Conservation (phyloP, 1,140 invertebrate genomes). For the Ceratina japonica region DNA sequence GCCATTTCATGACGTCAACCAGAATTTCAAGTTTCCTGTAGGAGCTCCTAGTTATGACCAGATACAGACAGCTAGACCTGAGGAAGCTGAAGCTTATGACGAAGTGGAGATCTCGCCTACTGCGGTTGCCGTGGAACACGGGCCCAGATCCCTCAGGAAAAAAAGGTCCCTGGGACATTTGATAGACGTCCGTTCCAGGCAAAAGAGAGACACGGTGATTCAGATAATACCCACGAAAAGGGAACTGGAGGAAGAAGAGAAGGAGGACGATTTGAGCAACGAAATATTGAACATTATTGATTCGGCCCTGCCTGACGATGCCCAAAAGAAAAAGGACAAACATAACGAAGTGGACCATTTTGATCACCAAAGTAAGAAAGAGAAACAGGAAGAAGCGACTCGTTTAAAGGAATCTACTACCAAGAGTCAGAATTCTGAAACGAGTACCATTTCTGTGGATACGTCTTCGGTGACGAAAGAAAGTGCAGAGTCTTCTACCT, state of each 20-base stretch:
- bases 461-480: neutral
- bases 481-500: neutral
- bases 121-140: slow-evolving; percentile 78
- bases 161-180: neutral
- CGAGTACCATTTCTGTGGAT: neutral
- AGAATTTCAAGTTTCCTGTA: slow-evolving; percentile 62
- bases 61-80: slow-evolving; percentile 38
- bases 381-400: slow-evolving; percentile 55
- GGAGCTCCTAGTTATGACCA: slow-evolving; percentile 46
- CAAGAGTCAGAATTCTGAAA: neutral
- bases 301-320: slow-evolving; percentile 66
- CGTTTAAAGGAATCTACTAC: neutral
- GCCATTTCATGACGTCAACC: slow-evolving; percentile 53
- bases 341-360: slow-evolving; percentile 49
- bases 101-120: slow-evolving; percentile 71
- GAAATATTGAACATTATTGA: slow-evolving; percentile 77
- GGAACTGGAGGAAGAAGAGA: slow-evolving; percentile 61
- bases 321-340: slow-evolving; percentile 26
- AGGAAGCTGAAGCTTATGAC: slow-evolving; percentile 67
- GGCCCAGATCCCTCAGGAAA: slow-evolving; percentile 76
- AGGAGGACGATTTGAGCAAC: slow-evolving; percentile 74
- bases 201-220: slow-evolving; percentile 64
- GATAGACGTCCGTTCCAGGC: slow-evolving; percentile 2
- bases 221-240: slow-evolving; percentile 75
- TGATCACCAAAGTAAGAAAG: slow-evolving; percentile 54